phyloP scores from a whole-genome alignment of 2,113 vertebrate genomes.

The Podilymbus podiceps region DNA sequence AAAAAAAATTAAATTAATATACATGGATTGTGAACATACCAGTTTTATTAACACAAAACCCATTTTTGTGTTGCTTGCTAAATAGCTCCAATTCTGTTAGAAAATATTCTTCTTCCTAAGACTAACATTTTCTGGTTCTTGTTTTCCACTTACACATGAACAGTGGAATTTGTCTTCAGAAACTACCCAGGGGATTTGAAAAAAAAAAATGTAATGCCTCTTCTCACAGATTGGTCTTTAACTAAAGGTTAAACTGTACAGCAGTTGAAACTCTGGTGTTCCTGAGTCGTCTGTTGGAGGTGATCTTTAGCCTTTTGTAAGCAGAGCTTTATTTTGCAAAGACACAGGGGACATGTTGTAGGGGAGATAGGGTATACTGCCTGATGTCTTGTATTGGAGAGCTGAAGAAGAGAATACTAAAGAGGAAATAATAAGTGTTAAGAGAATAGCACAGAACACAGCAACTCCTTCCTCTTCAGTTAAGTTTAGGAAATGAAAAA shows the following conservation, averaged over 20 bases:
- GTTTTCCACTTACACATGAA: background rate
- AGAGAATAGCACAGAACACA: background rate
- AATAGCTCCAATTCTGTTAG: background rate
- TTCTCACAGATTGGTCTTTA: background rate
- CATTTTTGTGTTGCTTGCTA: background rate
- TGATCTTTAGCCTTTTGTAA: background rate
- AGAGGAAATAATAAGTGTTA: background rate
- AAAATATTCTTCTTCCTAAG: background rate
- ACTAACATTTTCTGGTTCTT: background rate
- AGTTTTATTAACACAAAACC: background rate
- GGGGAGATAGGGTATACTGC: background rate
- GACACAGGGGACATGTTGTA: background rate
- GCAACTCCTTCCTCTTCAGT: background rate
- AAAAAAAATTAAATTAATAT: background rate
- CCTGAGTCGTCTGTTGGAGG: background rate
- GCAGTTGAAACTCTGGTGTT: background rate
- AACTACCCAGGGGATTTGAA: background rate
- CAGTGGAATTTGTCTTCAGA: background rate
- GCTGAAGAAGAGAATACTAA: background rate
- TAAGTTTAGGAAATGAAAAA: background rate
- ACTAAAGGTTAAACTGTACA: background rate
- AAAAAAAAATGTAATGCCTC: background rate
- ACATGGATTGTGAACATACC: background rate
- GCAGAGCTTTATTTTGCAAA: background rate
- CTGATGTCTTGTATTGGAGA: background rate